A percentile compares a stretch with the other conserved stretches of the same genome.
Evolutionary conservation across 2,888 invertebrate species (phyloP).

Genomic region (Noctuana brunneofusca): DNA sequence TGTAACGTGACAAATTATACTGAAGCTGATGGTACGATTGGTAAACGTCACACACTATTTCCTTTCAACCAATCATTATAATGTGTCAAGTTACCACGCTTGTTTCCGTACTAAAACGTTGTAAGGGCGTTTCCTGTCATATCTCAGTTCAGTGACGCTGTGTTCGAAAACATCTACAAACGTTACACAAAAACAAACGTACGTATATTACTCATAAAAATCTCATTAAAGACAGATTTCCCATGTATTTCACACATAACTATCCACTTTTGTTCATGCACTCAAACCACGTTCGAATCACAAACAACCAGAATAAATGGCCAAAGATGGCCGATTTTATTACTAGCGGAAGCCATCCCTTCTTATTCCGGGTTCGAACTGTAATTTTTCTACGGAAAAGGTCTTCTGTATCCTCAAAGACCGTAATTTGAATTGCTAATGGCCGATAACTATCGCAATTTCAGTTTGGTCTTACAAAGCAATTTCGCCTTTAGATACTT

Average conservation of each 20-base stretch:
- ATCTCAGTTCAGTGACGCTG: too few species aligned
- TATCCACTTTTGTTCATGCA: conserved; percentile 36
- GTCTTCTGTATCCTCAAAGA: conserved; percentile 42
- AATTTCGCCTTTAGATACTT: conserved; percentile 32
- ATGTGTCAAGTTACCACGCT: too few species aligned
- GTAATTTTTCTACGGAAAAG: conserved; percentile 44
- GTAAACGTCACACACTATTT: too few species aligned
- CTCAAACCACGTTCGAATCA: conserved; percentile 52
- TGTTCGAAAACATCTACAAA: background rate
- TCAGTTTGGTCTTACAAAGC: conserved; percentile 40
- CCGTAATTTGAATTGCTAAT: conserved; percentile 49
- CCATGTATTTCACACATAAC: conserved; percentile 47
- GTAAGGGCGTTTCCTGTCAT: too few species aligned
- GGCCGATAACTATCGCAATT: conserved; percentile 43
- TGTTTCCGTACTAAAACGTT: too few species aligned
- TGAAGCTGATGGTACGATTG: too few species aligned
- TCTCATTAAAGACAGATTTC: conserved; percentile 63
- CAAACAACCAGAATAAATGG: conserved; percentile 59
- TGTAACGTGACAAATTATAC: too few species aligned
- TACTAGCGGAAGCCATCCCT: conserved; percentile 41
- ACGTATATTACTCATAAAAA: conserved; percentile 62
- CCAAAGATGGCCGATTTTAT: conserved; percentile 54
- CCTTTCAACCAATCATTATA: too few species aligned
- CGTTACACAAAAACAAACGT: conserved; percentile 43
- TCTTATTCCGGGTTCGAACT: conserved; percentile 42